phyloP scores from a whole-genome alignment of 2,113 vertebrate species.

The Thamnophis sirtalis region DNA sequence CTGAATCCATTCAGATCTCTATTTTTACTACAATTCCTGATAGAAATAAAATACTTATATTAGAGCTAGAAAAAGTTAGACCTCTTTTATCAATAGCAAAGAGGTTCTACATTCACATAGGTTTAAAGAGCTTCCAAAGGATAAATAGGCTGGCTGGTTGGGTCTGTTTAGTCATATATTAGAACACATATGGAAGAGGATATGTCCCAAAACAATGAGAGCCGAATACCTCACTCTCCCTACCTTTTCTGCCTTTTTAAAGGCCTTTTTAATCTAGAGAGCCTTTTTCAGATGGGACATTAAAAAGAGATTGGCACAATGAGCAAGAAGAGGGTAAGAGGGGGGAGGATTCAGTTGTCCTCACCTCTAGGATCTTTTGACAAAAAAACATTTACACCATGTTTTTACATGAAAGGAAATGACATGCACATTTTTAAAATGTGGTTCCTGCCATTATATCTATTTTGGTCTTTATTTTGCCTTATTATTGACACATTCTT shows the following conservation, averaged over 20 bases:
- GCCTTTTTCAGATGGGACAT: neutral
- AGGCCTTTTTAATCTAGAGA: neutral
- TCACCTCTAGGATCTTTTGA: neutral
- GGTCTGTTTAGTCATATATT: neutral
- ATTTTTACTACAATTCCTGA: neutral
- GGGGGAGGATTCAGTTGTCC: neutral
- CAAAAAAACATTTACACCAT: neutral
- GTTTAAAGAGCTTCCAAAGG: neutral
- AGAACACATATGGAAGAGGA: neutral
- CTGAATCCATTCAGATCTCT: neutral
- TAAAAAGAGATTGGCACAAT: neutral
- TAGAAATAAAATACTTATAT: neutral
- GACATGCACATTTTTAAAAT: neutral
- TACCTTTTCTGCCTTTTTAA: neutral
- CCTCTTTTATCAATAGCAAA: neutral
- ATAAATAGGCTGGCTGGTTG: neutral
- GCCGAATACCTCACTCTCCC: neutral
- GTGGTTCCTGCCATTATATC: neutral
- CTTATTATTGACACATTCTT: neutral
- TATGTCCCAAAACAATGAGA: neutral
- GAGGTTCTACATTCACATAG: neutral
- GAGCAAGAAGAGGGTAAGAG: neutral
- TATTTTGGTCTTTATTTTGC: conserved; percentile 9
- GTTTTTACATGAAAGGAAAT: neutral
- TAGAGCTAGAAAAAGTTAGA: neutral